These are phyloP conservation scores for Crenichthys baileyi DNA, from an alignment of 2,797 vertebrate genomes.

Conservation along the genomic window DNA sequence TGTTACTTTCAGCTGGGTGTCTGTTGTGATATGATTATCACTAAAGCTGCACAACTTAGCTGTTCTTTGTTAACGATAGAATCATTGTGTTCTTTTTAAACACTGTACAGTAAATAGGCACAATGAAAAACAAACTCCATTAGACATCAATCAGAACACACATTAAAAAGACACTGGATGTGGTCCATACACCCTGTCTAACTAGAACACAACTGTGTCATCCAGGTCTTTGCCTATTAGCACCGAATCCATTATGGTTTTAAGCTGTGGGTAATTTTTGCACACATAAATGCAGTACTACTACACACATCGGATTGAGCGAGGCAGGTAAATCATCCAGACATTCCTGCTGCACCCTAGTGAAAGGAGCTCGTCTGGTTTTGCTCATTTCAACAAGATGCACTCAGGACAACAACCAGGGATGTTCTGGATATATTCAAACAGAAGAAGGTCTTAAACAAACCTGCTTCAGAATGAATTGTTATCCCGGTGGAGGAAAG, in stretches of 20 bases:
- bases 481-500: background rate
- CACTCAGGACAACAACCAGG: background rate
- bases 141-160: background rate
- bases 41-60: conserved; percentile 8
- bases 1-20: conserved; percentile 32
- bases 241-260: background rate
- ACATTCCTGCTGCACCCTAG: background rate
- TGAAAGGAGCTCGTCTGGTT: background rate
- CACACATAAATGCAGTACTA: background rate
- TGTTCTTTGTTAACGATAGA: background rate
- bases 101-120: background rate
- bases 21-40: conserved; percentile 36
- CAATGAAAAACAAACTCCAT: background rate
- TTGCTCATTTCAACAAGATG: background rate
- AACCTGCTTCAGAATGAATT: background rate
- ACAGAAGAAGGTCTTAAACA: background rate
- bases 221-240: background rate
- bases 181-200: background rate
- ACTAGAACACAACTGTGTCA: too few species aligned
- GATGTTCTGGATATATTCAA: background rate
- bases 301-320: background rate
- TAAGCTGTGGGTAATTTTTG: background rate
- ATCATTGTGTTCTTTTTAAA: background rate
- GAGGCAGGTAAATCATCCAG: background rate
- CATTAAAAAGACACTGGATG: background rate